These are phyloP conservation scores for Myodes glareolus DNA, from an alignment of 2,113 vertebrate genomes.

Conservation along the genomic window DNA sequence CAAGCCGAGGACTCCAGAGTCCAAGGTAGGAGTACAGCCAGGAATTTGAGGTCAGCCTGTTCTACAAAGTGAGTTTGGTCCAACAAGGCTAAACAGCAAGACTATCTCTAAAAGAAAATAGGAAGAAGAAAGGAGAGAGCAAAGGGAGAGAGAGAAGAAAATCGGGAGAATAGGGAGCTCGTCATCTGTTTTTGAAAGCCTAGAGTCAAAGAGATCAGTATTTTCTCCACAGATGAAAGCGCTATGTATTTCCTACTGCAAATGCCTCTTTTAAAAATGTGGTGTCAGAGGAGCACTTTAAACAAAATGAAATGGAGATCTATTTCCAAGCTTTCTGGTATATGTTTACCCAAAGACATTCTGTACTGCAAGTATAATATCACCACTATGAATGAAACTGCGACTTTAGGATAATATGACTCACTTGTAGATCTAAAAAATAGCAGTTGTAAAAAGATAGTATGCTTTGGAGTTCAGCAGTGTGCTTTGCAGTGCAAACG, in stretches of 20 bases:
- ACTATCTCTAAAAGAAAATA: not conserved
- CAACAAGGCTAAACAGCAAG: not conserved
- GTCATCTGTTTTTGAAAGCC: not conserved
- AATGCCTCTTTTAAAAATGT: not conserved
- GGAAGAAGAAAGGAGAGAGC: not conserved
- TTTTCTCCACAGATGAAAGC: not conserved
- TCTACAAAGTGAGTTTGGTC: not conserved
- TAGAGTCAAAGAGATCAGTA: not conserved
- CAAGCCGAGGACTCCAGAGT: not conserved
- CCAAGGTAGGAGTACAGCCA: not conserved
- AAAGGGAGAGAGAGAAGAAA: not conserved
- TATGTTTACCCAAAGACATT: not conserved
- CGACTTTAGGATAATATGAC: not conserved
- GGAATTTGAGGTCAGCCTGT: not conserved
- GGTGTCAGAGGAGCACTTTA: not conserved
- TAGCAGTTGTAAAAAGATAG: not conserved
- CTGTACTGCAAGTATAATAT: not conserved
- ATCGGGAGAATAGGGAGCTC: too few species aligned
- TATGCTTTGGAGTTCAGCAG: not conserved
- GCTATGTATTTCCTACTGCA: not conserved
- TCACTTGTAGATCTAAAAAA: not conserved
- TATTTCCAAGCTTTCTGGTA: not conserved
- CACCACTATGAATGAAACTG: not conserved
- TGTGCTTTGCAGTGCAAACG: not conserved
- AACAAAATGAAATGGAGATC: conserved; percentile 2